Evolutionary conservation across 2,113 vertebrate genomes (phyloP).

Genomic region (Barbus barbus): DNA sequence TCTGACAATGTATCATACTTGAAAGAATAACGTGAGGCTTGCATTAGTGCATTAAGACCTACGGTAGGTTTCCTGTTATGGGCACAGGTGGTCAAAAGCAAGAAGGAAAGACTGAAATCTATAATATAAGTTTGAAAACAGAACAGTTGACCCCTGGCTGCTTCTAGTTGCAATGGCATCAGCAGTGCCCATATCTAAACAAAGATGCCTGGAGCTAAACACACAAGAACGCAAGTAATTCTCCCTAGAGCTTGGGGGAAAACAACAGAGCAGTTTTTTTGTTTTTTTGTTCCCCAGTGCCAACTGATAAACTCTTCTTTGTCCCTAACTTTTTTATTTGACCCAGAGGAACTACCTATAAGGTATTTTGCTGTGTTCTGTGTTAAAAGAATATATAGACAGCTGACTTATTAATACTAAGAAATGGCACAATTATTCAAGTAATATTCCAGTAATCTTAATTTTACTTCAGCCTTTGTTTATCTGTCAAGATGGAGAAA

Average conservation of each 20-base stretch:
- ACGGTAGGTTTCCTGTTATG: conserved; percentile 6
- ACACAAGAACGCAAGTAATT: conserved; percentile 82
- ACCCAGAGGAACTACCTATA: conserved; percentile 41
- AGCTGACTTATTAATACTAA: neutral
- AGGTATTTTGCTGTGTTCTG: neutral
- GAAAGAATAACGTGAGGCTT: neutral
- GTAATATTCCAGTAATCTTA: no score
- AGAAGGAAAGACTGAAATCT: conserved; percentile 65
- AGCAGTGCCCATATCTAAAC: conserved; percentile 93
- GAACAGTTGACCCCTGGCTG: conserved; percentile 91
- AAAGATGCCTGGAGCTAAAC: conserved; percentile 94
- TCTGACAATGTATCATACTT: neutral
- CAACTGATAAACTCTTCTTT: conserved; percentile 1
- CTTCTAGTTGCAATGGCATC: conserved; percentile 94
- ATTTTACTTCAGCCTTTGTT: no score
- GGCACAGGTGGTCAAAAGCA: conserved; percentile 32
- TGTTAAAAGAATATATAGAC: no score
- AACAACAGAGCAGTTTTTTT: conserved; percentile 34
- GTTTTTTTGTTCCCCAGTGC: conserved; percentile 16
- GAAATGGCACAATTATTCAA: neutral
- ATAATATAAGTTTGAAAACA: conserved; percentile 78
- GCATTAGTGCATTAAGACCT: neutral
- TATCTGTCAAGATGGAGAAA: neutral
- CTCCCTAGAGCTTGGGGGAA: conserved; percentile 78
- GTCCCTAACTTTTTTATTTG: neutral